Conservation (phyloP, 2,113 vertebrate genomes). For the Scomber scombrus region DNA sequence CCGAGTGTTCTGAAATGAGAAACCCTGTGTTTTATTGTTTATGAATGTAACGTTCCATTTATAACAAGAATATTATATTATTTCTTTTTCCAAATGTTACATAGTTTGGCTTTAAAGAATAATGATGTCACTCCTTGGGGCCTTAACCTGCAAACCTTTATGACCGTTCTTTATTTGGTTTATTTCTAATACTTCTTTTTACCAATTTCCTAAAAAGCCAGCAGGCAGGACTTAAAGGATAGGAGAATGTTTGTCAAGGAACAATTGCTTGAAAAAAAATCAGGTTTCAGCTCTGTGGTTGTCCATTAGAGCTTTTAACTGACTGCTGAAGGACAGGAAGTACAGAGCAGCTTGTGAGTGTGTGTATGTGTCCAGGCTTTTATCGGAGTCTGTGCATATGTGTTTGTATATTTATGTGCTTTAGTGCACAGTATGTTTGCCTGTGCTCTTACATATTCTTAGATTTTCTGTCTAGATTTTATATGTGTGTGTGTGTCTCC, state of each 20-base stretch:
- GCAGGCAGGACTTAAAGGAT: slow-evolving; percentile 12
- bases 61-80: too few relatives aligned
- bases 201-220: not conserved
- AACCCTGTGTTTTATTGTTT: not conserved
- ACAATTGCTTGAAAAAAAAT: slow-evolving; percentile 57
- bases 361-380: not conserved
- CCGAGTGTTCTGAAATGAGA: not conserved
- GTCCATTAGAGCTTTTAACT: slow-evolving; percentile 56
- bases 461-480: too few relatives aligned
- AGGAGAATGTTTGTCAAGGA: slow-evolving; percentile 47
- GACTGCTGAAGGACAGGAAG: slow-evolving; percentile 36
- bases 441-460: too few relatives aligned
- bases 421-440: too few relatives aligned
- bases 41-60: too few relatives aligned
- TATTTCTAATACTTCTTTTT: not conserved
- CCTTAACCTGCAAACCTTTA: not conserved
- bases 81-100: too few relatives aligned
- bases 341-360: slow-evolving; percentile 12
- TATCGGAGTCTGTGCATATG: not conserved
- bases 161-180: not conserved
- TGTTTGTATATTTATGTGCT: not conserved
- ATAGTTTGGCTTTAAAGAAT: too few relatives aligned
- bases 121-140: too few relatives aligned
- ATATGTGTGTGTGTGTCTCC: too few relatives aligned
- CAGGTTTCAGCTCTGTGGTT: slow-evolving; percentile 43